Evolutionary conservation across 2,888 invertebrate species (phyloP), one percentile per base, ranked within the genome.

Genomic region (Pristionchus maxplancki): DNA sequence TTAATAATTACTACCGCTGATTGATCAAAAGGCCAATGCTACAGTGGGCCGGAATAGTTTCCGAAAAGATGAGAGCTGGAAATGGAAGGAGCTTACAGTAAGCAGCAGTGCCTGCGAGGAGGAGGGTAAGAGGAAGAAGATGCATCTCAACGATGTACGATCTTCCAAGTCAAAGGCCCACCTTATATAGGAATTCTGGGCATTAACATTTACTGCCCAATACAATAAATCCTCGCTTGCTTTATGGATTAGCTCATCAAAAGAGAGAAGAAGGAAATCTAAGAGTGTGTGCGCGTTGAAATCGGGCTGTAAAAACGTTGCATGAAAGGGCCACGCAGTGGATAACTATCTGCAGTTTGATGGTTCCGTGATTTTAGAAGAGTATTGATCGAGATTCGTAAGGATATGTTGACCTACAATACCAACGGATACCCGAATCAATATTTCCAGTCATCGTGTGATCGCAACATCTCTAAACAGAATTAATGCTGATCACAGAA

Each of bases 151-250:
- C 28, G 74, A 74, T 37, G 74, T 40, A n/a, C 40, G 74, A 40
- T 40, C 24, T 20, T 31, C 17, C 74, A 67, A 67, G 5, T 5
- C 74, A 24, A 24, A 37, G 34, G n/a, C 74, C 37, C 37, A 1
- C 40, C 74, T 74, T 74, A 40, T 74, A 31, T 74, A 74, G 24
- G 74, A 74, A 40, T 28, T 9, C 40, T 2, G 24, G 37, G 3
- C 40, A 40, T 37, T 71, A 71, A 71, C 37, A 15, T 37, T 74
- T 74, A 67, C 15, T 67, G 64, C 34, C 64, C 13, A 67, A 67
- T 67, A 67, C 64, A 28, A 28, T 67, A 67, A 67, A 67, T 67
- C 31, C 64, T 67, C 64, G 31, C 64, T 67, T 67, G 64, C 34
- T 67, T 67, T 31, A 67, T 67, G 58, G 58, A 58, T 58, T 8